phyloP scores from a whole-genome alignment of 2,113 vertebrate genomes.

The Anhinga rufa region DNA sequence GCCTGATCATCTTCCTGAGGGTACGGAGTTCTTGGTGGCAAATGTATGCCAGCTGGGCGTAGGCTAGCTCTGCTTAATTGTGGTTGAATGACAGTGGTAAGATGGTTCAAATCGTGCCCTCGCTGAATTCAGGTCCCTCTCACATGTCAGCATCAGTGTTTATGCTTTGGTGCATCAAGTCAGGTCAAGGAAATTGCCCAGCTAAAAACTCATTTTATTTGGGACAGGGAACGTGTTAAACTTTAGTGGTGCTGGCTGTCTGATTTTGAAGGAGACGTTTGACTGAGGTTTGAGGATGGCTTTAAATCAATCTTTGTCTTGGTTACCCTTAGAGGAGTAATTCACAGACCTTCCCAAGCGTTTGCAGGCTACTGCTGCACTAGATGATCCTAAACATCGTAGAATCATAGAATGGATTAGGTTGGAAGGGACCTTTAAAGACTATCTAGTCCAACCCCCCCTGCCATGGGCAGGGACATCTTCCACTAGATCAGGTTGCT shows the following conservation, averaged over 20 bases:
- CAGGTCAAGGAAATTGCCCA: not conserved
- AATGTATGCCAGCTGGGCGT: accelerated
- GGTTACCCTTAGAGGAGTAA: not conserved
- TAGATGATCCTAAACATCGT: not conserved
- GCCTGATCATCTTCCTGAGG: not conserved
- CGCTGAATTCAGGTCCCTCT: not conserved
- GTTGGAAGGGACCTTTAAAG: not conserved
- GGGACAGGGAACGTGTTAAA: not conserved
- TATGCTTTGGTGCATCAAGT: not conserved
- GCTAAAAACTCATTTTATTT: not conserved
- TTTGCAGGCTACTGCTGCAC: not conserved
- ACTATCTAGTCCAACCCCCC: not conserved
- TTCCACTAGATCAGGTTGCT: not conserved
- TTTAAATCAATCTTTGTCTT: not conserved
- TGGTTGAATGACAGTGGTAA: not conserved
- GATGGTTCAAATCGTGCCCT: not conserved
- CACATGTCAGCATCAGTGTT: not conserved
- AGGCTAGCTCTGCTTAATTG: not conserved
- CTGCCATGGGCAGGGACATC: not conserved
- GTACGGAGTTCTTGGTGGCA: not conserved
- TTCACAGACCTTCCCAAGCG: not conserved
- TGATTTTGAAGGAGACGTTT: not conserved
- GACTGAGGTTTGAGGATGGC: not conserved
- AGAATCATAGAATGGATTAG: not conserved
- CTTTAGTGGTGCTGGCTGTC: not conserved